Evolutionary conservation across 2,888 invertebrate species (phyloP), one percentile per base, ranked within the genome.

Genomic region (Rhogogaster chlorosoma): DNA sequence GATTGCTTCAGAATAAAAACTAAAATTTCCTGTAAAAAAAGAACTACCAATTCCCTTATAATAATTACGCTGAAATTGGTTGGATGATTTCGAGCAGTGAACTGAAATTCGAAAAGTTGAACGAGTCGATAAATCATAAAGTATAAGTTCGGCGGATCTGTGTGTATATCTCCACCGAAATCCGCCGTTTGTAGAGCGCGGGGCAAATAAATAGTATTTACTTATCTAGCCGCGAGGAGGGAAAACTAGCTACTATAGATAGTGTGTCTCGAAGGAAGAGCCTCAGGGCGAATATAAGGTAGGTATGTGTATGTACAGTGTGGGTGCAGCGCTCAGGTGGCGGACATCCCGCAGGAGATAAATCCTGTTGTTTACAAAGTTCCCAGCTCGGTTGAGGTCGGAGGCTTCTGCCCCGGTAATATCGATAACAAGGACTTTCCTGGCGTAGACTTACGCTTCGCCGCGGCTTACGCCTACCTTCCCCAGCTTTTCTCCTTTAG

Each of bases 381-480:
- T 83, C 57, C 57, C 15, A 22, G 57, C 80, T 38, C 57, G 49
- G 22, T 29, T 49, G 18, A 53, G 77, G 49, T 49, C 29, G 77
- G 73, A 10, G 53, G 77, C 53, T 77, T 45, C 77, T 77, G 83
- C 22, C 26, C 67, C 67, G 83, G 64, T 70, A 70, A 83, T 83
- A 83, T 83, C 83, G 83, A 83, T 83, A 83, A 83, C 83, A 70
- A 83, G 83, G 83, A 83, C 83, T 83, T 83, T 83, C 83, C 83
- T 45, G 22, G 26, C 64, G 61, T 42, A 64, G 42, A 29, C 42
- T 38, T 36, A 57, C 78, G 57, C 78, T 57, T 78, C 78, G 78
- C 78, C 83, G 12, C 15, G 83, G 83, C 67, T 83, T 83, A 83
- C 45, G 45, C 83, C 64, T 70, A 45, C 42, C 45, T n/a, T 36